Conservation (phyloP, 2,113 vertebrate genomes). For the Xiphias gladius region DNA sequence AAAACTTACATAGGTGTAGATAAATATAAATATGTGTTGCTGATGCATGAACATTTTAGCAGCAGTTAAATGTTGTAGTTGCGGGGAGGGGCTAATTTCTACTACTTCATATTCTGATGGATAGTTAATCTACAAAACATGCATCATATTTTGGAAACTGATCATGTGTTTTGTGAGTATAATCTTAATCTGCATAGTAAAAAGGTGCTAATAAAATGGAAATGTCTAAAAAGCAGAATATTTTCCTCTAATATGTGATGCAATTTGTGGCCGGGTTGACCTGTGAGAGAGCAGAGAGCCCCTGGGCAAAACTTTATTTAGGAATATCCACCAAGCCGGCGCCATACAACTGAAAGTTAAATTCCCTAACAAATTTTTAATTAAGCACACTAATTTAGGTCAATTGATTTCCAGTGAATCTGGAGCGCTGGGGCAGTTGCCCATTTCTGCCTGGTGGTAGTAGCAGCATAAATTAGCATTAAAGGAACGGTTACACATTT, state of each 20-base stretch:
- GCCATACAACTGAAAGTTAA: not conserved
- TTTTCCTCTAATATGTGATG: no score
- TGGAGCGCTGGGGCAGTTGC: not conserved
- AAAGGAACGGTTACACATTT: not conserved
- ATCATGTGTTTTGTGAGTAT: not conserved
- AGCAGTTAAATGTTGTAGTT: no score
- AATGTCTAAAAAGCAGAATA: no score
- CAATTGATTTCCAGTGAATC: not conserved
- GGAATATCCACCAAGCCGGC: not conserved
- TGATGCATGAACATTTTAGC: no score
- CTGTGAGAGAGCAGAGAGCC: not conserved
- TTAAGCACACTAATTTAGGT: not conserved
- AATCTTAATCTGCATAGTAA: no score
- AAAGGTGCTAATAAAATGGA: no score
- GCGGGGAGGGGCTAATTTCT: no score
- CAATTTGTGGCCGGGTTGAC: no score
- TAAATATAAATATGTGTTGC: not conserved
- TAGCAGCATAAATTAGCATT: not conserved
- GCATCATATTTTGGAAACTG: not conserved
- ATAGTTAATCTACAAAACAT: no score
- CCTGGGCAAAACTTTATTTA: not conserved
- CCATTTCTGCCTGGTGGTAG: not conserved
- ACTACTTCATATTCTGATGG: not conserved
- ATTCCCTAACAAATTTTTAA: not conserved
- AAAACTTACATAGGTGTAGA: not conserved